Evolutionary conservation across 2,113 vertebrate genomes (phyloP), one percentile per base, ranked within the genome.

Genomic region (Burhinus oedicnemus): DNA sequence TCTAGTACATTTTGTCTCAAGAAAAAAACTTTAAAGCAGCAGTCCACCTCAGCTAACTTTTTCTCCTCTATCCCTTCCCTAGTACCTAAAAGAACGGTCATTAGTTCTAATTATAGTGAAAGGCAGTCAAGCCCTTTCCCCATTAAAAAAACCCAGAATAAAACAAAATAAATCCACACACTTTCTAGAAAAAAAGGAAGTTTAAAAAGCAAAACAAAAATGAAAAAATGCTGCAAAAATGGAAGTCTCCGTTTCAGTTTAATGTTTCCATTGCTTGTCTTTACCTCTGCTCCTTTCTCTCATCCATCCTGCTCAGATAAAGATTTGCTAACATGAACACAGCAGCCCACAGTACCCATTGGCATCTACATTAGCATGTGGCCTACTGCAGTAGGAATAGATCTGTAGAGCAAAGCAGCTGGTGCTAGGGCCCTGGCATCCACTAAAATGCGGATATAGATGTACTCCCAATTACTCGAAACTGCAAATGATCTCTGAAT

Each of bases 1-100:
- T 88, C 96, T 88, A 93, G 93, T 90, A 96, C 95, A 96, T 93
- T 96, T 94, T 91, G 82, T 97, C 78, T 91, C 58, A 54, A 38
- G 91, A 36, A 80, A 64, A 76, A 55, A 84, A 72, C 1, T 60
- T 87, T 72, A 85, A 91, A 96, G 84, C 36, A 69, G 34, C 34
- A 85, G 82, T 69, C 70, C 75, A 77, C 40, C 82, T 91, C 81
- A 90, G 21, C 34, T 55, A 60, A 51, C 52, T 52, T 91, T 45
- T 79, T 82, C 32, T 79, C 47, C 15, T 75, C 9, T 21, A 49
- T 68, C 15, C 36, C 10, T 65, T 90, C 20, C 21, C 6, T 23
- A 45, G 20, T 38, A 64, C 22, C 9, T 84, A 75, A 77, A 9
- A 78, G 44, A 79, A 61, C 0, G 11, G 36, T 29, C 34, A 26